A percentile compares a stretch with the other conserved stretches of the same genome.
These are phyloP conservation scores for Acanthisitta chloris DNA, from an alignment of 2,113 vertebrate genomes.

Conservation along the genomic window DNA sequence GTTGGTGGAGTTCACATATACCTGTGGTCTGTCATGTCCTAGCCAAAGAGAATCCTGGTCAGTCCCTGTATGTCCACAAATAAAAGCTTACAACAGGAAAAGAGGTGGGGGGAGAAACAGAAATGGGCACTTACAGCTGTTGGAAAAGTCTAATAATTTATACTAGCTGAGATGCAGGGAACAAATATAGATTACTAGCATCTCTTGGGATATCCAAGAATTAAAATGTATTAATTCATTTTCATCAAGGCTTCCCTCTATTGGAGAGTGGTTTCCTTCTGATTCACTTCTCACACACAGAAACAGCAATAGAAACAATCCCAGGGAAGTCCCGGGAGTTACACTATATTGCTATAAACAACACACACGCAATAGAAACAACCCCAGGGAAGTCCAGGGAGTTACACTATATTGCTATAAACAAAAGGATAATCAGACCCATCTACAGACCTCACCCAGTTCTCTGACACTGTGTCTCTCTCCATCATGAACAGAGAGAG, in stretches of 20 bases:
- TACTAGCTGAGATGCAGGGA: not conserved
- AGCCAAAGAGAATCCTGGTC: not conserved
- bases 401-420: no score
- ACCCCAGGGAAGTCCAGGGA: no score
- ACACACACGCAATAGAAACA: no score
- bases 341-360: not conserved
- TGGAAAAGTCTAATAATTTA: not conserved
- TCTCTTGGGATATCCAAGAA: not conserved
- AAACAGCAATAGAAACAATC: not conserved
- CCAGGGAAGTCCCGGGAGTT: not conserved
- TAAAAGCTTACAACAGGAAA: not conserved
- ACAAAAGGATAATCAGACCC: not conserved
- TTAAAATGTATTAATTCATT: not conserved
- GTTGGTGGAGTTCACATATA: not conserved
- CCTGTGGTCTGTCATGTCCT: not conserved
- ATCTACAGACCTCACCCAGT: not conserved
- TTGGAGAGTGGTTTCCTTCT: not conserved
- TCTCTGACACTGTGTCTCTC: not conserved
- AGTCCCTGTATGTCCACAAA: not conserved
- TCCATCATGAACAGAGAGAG: not conserved
- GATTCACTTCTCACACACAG: not conserved
- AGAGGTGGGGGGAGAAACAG: fast-evolving
- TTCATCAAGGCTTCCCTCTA: not conserved
- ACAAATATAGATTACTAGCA: not conserved
- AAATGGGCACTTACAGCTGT: not conserved